These are phyloP conservation scores for Hyles lineata DNA, from an alignment of 2,888 invertebrate genomes.

Conservation along the genomic window DNA sequence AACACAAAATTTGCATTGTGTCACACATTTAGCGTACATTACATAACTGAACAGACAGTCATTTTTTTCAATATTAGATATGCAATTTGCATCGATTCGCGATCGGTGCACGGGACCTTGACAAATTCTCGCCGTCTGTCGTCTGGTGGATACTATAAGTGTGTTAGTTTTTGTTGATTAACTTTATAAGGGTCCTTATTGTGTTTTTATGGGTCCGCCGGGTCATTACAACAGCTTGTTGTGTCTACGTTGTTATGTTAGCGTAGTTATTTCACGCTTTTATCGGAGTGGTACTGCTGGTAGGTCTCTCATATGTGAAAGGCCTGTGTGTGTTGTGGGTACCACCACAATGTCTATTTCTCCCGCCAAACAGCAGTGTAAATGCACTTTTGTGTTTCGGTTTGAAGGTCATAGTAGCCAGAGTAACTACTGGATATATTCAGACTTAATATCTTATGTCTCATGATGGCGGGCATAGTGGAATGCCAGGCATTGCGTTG, in stretches of 20 bases:
- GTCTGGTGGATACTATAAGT: constrained; percentile 32
- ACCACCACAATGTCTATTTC: too few relatives aligned
- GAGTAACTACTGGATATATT: too few relatives aligned
- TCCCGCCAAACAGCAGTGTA: too few relatives aligned
- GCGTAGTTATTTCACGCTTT: not conserved
- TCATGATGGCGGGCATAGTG: too few relatives aligned
- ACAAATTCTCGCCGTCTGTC: constrained; percentile 40
- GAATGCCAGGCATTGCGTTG: too few relatives aligned
- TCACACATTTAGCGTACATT: constrained; percentile 34
- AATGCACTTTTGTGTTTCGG: too few relatives aligned
- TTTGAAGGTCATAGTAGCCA: too few relatives aligned
- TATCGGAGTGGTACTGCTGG: too few relatives aligned
- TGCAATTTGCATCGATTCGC: constrained; percentile 52
- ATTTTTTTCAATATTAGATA: constrained; percentile 46
- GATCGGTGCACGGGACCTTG: constrained; percentile 48
- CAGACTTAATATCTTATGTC: too few relatives aligned
- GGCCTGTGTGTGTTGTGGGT: too few relatives aligned
- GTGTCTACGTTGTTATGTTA: not conserved
- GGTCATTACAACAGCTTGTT: not conserved
- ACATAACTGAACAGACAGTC: constrained; percentile 42
- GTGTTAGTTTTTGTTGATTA: constrained; percentile 33
- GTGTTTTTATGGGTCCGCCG: not conserved
- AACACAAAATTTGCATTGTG: not conserved
- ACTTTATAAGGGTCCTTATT: not conserved
- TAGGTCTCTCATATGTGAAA: too few relatives aligned